Evolutionary conservation across 2,888 invertebrate species (phyloP).

Genomic region (Pteria penguin): DNA sequence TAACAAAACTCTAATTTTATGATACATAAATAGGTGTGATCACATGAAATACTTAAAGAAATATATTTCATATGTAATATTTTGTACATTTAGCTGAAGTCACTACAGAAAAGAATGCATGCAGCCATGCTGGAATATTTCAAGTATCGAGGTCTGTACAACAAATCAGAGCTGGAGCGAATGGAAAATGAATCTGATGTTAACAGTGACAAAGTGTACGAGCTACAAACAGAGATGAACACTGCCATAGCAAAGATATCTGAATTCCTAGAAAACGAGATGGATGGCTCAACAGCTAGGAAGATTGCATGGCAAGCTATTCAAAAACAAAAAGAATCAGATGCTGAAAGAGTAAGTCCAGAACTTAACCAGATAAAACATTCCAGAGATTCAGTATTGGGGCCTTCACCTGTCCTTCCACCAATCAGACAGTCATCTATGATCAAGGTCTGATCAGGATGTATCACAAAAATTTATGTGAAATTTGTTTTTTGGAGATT

Average conservation of each 20-base stretch:
- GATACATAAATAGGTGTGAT: too few relatives aligned
- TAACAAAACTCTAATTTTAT: too few relatives aligned
- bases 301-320: slow-evolving; percentile 61
- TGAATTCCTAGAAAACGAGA: slow-evolving; percentile 71
- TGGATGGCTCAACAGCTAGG: slow-evolving; percentile 65
- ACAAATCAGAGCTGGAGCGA: slow-evolving; percentile 68
- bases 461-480: background rate
- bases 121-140: slow-evolving; percentile 74
- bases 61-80: too few relatives aligned
- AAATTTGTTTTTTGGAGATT: too few relatives aligned
- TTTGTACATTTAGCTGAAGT: slow-evolving; percentile 72
- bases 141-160: slow-evolving; percentile 75
- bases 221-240: slow-evolving; percentile 71
- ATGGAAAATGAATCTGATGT: slow-evolving; percentile 67
- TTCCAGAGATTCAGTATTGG: background rate
- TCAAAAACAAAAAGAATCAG: slow-evolving; percentile 43
- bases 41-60: too few relatives aligned
- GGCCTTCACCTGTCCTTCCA: background rate
- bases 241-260: slow-evolving; percentile 71
- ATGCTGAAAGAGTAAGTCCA: background rate
- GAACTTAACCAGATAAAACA: background rate
- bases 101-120: slow-evolving; percentile 75
- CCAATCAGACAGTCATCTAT: slow-evolving; percentile 25
- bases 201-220: slow-evolving; percentile 66
- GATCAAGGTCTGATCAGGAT: background rate